Base-by-base conservation (phyloP, 2,113 vertebrate species). In the Myiagra hebetior region DNA sequence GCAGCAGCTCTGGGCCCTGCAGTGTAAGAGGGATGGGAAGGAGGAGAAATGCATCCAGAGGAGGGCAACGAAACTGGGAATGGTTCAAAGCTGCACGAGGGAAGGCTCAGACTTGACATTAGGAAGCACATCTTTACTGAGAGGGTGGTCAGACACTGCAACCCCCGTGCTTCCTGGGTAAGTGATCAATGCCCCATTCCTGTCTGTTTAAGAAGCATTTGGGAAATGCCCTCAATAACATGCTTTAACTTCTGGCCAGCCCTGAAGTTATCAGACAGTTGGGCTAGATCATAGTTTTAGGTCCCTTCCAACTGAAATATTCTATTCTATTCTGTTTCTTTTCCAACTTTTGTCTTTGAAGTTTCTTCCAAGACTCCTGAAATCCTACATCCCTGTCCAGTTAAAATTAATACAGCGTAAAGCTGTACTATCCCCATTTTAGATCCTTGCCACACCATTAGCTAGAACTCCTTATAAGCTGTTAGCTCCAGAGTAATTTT, bases 171-270 rank as follows among this genome's bases (percentile, higher is more conserved):
- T 59, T 53, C 49, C 49, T 20, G 18, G 15, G 23, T 63, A 64
- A 33, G 19, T 23, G 39, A 39, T 19, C 0, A 0, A 50, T 42
- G 17, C 6, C 47, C 28, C 23, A 7, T 10, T 8, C 15, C 37
- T 23, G 15, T 23, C 53, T 41, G 10, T 42, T 87, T 13, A 50
- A 70, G 65, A 72, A 37, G 37, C 31, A 67, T 57, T 83, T 53
- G 18, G 13, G 39, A 47, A 72, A 65, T 41, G 19, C 3, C 30
- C 23, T 44, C 53, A 39, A 39, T 4, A 30, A 56, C 1, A 35
- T 10, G 4, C 11, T 73, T 67, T 35, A 64, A 15, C 12, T 83
- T 91, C 15, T n/a, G 11, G 41, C 56, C 27, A 67, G 24, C 13
- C 24, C 13, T 56, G 55, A 82, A 81, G 22, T 18, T 26, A 7